Evolutionary conservation across 1,140 invertebrate species (phyloP).

Genomic region (Hycleus cichorii): DNA sequence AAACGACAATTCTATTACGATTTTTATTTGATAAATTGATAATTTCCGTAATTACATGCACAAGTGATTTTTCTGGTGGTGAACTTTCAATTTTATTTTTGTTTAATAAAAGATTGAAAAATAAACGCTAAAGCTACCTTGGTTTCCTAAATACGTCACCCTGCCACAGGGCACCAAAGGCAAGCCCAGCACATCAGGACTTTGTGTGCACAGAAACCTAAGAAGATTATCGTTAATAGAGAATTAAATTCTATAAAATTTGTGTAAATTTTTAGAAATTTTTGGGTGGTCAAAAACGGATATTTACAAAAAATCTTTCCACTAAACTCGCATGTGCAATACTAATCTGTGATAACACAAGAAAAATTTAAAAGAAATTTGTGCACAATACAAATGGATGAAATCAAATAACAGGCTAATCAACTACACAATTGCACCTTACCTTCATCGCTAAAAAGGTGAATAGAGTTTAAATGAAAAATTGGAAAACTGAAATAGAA

Average conservation of each 20-base stretch:
- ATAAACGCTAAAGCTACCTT: constrained; percentile 30
- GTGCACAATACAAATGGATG: neutral
- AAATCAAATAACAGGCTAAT: no score
- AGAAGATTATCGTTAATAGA: constrained; percentile 16
- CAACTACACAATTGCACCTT: constrained; percentile 1
- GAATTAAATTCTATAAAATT: neutral
- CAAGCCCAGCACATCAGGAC: constrained; percentile 41
- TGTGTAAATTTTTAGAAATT: constrained; percentile 1
- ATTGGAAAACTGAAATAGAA: neutral
- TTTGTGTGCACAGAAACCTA: constrained; percentile 43
- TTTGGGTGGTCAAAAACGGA: constrained; percentile 9
- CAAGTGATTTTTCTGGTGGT: no score
- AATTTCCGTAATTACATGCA: no score
- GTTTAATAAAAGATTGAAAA: neutral
- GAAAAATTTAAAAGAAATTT: constrained; percentile 4
- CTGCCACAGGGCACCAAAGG: constrained; percentile 41
- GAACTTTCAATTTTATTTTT: no score
- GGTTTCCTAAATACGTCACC: constrained; percentile 39
- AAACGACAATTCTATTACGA: neutral
- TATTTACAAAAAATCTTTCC: no score
- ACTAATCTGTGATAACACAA: constrained; percentile 33
- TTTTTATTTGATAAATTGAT: no score
- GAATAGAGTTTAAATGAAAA: constrained; percentile 4
- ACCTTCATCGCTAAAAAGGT: constrained; percentile 2
- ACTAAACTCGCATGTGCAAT: constrained; percentile 26